Conservation (phyloP, 2,888 invertebrate genomes). For the Nomada ferruginata region DNA sequence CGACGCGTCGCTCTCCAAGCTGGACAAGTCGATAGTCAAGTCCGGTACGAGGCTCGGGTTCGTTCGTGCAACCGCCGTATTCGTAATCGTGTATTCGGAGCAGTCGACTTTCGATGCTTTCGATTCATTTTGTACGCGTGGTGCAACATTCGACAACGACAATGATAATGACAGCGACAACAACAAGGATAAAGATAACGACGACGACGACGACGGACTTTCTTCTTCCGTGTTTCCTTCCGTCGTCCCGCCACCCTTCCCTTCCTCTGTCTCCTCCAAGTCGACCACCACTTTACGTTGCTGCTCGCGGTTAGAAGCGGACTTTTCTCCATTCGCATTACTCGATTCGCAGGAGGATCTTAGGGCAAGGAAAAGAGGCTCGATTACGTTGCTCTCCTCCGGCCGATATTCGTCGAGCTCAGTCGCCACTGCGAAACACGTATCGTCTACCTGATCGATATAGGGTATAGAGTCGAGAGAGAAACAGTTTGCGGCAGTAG, state of each 20-base stretch:
- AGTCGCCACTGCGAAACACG: not conserved
- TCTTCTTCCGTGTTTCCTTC: not conserved
- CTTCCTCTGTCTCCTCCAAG: not conserved
- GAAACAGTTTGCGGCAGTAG: not conserved
- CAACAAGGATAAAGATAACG: too few relatives aligned
- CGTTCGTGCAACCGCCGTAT: constrained; percentile 39
- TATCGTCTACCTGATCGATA: constrained; percentile 74
- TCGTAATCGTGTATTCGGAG: not conserved
- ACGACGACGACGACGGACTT: too few relatives aligned
- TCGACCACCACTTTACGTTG: not conserved
- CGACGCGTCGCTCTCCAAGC: constrained; percentile 77
- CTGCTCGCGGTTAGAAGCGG: too few relatives aligned
- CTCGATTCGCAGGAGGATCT: too few relatives aligned
- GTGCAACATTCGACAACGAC: too few relatives aligned
- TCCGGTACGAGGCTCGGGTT: constrained; percentile 76
- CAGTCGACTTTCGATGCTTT: not conserved
- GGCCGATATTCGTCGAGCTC: constrained; percentile 11
- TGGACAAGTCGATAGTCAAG: constrained; percentile 82
- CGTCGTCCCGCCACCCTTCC: not conserved
- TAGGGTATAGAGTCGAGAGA: constrained; percentile 70
- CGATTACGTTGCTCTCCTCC: not conserved
- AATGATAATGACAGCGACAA: too few relatives aligned
- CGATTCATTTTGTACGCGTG: too few relatives aligned
- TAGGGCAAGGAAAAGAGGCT: too few relatives aligned
- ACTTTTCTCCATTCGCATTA: too few relatives aligned